Evolutionary conservation across 2,888 invertebrate genomes (phyloP), one percentile per base, ranked within the genome.

Genomic region (Tineola bisselliella): DNA sequence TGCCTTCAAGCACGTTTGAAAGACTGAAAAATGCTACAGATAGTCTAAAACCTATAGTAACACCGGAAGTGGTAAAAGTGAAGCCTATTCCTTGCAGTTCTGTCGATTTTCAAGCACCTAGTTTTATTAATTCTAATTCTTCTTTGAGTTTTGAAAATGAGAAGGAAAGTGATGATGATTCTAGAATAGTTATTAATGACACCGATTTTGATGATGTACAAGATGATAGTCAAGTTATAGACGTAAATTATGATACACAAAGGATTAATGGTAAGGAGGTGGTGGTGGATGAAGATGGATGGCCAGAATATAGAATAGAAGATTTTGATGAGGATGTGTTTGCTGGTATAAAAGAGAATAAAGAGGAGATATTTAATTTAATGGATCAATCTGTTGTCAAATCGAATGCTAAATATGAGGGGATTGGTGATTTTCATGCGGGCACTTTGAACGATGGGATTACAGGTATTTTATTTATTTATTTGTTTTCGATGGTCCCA

Each of bases 391-490:
- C 76, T 1, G 62, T 72, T 0, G 65, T 67, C 4, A 63, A 62
- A 10, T 65, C 63, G 0, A 66, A 19, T 15, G 64, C 72, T 0
- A 81, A 80, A 63, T 81, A 87, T 65, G 79, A 80, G 62, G 83
- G 81, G 1, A 86, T 88, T 70, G 90, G 89, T 0, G 81, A 87
- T 63, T 91, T 91, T 66, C 84, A 87, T 61, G 89, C 87, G 4
- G 88, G 89, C 62, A 89, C 90, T 13, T 83, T 88, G 65, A 92
- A 93, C 72, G 92, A 93, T 74, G 92, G 92, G 0, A 87, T 89
- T 0, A 92, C 92, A 63, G 90, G 88, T 83, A 69, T 25, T 8
- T 3, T 43, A 5, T 43, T 13, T 43, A 4, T 43, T 3, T 43
- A 43, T n/a, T n/a, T n/a, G n/a, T n/a, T n/a, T n/a, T n/a, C n/a